These are phyloP conservation scores for Sminthurides aquaticus DNA, from an alignment of 2,888 invertebrate species.

Conservation along the genomic window DNA sequence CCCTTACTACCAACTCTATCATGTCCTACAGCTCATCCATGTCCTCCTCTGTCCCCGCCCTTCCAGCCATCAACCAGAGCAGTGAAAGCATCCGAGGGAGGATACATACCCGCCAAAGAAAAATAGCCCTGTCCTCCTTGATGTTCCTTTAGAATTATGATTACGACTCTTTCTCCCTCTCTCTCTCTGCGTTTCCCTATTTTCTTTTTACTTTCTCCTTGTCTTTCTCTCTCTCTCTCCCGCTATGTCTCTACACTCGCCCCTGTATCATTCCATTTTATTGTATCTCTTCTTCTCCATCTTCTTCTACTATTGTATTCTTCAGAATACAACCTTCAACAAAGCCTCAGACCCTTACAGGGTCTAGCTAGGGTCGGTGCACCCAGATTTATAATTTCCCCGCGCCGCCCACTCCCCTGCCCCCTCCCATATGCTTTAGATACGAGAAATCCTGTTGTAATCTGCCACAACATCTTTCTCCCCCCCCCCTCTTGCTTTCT, in stretches of 20 bases:
- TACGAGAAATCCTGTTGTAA: too few species aligned
- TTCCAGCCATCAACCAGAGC: background rate
- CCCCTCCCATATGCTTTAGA: too few species aligned
- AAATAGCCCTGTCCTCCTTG: background rate
- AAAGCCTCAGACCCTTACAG: background rate
- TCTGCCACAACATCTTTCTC: too few species aligned
- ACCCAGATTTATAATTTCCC: too few species aligned
- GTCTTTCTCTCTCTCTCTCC: slow-evolving; percentile 8
- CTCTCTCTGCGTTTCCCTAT: background rate
- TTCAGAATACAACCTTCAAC: background rate
- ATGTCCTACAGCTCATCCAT: too few species aligned
- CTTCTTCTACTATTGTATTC: background rate
- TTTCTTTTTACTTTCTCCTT: slow-evolving; percentile 5
- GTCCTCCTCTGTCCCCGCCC: background rate
- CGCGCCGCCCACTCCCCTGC: too few species aligned
- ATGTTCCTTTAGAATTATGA: background rate
- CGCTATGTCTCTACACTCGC: slow-evolving; percentile 10
- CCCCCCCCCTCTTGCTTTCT: too few species aligned
- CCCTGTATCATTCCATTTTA: background rate
- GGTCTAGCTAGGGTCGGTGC: too few species aligned
- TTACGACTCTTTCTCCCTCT: slow-evolving; percentile 1
- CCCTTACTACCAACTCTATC: too few species aligned
- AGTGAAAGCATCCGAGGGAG: background rate
- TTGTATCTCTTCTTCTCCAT: background rate
- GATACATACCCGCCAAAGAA: background rate